A percentile compares a stretch with the other conserved stretches of the same genome.
phyloP scores from a whole-genome alignment of 2,797 vertebrate genomes.

The Hyperoplus immaculatus region DNA sequence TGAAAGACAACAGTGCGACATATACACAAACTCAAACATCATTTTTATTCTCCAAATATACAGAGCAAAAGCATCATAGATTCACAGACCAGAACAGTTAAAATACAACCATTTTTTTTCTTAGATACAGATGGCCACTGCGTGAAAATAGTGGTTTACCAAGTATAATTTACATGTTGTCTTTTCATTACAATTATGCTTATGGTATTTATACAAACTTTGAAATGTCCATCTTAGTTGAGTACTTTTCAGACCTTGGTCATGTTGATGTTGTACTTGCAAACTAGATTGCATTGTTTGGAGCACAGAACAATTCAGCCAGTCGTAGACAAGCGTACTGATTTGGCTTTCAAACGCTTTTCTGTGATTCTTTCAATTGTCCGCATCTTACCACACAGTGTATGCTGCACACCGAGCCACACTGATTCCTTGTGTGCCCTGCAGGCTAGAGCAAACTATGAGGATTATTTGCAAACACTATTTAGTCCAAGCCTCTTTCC shows the following conservation, averaged over 20 bases:
- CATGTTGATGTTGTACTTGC: conserved; percentile 52
- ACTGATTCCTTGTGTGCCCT: conserved; percentile 20
- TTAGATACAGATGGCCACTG: conserved; percentile 83
- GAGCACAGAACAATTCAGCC: conserved; percentile 41
- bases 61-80: conserved; percentile 89
- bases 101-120: conserved; percentile 83
- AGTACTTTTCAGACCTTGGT: conserved; percentile 53
- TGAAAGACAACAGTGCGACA: conserved; percentile 45
- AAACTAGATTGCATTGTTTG: conserved; percentile 47
- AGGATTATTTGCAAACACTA: conserved; percentile 60
- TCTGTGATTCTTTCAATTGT: conserved; percentile 36
- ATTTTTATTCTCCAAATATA: conserved; percentile 88
- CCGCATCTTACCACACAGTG: conserved; percentile 33
- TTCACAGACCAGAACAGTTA: conserved; percentile 88
- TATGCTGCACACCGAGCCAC: conserved; percentile 35
- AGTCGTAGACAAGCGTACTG: conserved; percentile 41
- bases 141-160: conserved; percentile 83
- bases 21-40: conserved; percentile 76
- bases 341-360: conserved; percentile 63
- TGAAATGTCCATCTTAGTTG: conserved; percentile 64
- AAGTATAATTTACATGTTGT: conserved; percentile 74
- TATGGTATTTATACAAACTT: conserved; percentile 82
- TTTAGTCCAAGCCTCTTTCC: conserved; percentile 52
- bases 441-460: conserved; percentile 39
- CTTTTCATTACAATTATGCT: conserved; percentile 78